These are phyloP conservation scores for Scortum barcoo DNA, from an alignment of 2,113 vertebrate genomes.

Conservation along the genomic window DNA sequence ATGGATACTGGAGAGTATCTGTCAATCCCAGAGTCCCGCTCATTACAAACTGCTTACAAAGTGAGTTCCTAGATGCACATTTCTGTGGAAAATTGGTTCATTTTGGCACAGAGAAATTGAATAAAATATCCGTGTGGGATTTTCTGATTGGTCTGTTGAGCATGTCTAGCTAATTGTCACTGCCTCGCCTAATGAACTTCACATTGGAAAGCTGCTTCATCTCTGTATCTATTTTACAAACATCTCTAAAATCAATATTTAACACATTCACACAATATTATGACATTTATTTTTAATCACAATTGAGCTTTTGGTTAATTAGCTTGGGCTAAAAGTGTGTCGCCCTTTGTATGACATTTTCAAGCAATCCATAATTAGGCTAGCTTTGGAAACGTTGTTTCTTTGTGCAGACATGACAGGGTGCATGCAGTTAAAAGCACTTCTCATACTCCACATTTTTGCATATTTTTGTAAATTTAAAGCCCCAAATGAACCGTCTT, in stretches of 20 bases:
- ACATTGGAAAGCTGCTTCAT: slow-evolving; percentile 12
- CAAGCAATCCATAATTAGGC: slow-evolving; percentile 52
- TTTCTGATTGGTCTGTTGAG: slow-evolving; percentile 31
- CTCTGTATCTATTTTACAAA: not conserved
- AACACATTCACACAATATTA: slow-evolving; percentile 2
- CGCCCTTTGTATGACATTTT: slow-evolving; percentile 24
- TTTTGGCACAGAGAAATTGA: slow-evolving; percentile 30
- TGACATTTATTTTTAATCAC: slow-evolving; percentile 39
- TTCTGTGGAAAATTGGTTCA: slow-evolving; percentile 6
- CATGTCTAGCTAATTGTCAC: slow-evolving; percentile 33
- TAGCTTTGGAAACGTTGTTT: slow-evolving; percentile 16
- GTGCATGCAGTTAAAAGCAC: slow-evolving; percentile 21
- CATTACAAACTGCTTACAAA: slow-evolving; percentile 38
- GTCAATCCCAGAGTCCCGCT: slow-evolving; percentile 26
- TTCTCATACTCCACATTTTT: slow-evolving; percentile 27
- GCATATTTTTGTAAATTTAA: slow-evolving; percentile 56
- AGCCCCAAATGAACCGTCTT: slow-evolving; percentile 53
- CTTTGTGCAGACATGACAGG: slow-evolving; percentile 24
- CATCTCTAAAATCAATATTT: slow-evolving; percentile 3
- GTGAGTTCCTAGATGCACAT: slow-evolving; percentile 8
- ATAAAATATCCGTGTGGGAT: slow-evolving; percentile 18
- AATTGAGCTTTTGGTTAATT: slow-evolving; percentile 44
- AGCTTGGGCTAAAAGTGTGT: slow-evolving; percentile 12
- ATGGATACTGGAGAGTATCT: slow-evolving; percentile 18
- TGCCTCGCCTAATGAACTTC: slow-evolving; percentile 38